These are phyloP conservation scores for Eolophus roseicapilla DNA, from an alignment of 2,113 vertebrate genomes.

Conservation along the genomic window DNA sequence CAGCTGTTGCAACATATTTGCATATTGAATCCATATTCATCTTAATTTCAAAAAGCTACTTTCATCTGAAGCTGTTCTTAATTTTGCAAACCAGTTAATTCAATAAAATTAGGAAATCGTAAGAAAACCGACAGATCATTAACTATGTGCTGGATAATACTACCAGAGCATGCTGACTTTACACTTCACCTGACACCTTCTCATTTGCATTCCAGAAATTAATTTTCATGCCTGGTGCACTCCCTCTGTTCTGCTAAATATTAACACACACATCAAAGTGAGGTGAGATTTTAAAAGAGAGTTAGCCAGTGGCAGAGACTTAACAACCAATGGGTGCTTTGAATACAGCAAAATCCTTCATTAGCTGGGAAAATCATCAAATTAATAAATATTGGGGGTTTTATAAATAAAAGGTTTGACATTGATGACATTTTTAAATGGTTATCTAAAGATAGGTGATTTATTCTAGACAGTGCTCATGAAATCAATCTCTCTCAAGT, in stretches of 20 bases:
- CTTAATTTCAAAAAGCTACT: not conserved
- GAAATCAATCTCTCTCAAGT: not conserved
- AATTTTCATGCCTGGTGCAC: not conserved
- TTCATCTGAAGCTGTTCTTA: not conserved
- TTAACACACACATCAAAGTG: not conserved
- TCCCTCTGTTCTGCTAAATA: not conserved
- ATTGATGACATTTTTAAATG: not conserved
- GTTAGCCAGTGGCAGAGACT: not conserved
- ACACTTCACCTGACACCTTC: not conserved
- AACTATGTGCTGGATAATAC: not conserved
- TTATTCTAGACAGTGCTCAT: not conserved
- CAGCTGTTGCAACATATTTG: slow-evolving; percentile 1
- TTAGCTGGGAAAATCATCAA: not conserved
- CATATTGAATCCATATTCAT: not conserved
- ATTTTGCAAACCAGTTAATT: not conserved
- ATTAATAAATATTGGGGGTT: not conserved
- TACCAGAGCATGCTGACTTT: not conserved
- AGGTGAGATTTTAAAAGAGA: not conserved
- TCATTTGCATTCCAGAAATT: not conserved
- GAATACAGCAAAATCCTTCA: not conserved
- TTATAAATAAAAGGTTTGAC: not conserved
- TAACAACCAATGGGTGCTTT: not conserved
- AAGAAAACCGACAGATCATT: not conserved
- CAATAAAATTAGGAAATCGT: not conserved
- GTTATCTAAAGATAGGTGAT: not conserved